Evolutionary conservation across 2,797 vertebrate genomes (phyloP).

Genomic region (Chromobotia macracanthus): DNA sequence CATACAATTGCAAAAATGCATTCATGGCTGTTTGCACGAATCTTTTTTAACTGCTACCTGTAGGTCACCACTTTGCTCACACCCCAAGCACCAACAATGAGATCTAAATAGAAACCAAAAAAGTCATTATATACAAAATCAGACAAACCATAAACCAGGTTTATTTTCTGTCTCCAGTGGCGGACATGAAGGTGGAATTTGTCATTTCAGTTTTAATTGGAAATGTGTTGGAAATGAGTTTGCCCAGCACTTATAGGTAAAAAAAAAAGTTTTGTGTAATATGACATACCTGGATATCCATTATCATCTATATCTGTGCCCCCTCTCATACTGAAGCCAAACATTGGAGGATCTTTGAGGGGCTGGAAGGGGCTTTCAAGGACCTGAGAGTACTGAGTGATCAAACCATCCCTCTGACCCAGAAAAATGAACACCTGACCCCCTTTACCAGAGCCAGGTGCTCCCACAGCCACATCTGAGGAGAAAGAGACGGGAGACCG

Average conservation of each 20-base stretch:
- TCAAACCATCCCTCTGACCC: slow-evolving; percentile 79
- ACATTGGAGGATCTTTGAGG: slow-evolving; percentile 68
- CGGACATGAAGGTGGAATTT: no score
- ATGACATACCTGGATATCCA: slow-evolving; percentile 79
- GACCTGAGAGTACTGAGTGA: slow-evolving; percentile 73
- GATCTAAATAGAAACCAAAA: slow-evolving; percentile 70
- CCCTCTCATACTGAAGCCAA: slow-evolving; percentile 84
- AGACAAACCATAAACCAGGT: slow-evolving; percentile 18
- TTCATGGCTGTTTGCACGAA: not conserved
- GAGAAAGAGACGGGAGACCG: not conserved
- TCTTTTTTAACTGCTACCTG: slow-evolving; percentile 67
- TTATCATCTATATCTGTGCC: slow-evolving; percentile 81
- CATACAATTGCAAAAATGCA: not conserved
- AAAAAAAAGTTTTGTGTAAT: no score
- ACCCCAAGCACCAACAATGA: slow-evolving; percentile 84
- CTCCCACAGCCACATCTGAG: slow-evolving; percentile 85
- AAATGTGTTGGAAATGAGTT: no score
- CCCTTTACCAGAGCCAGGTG: slow-evolving; percentile 77
- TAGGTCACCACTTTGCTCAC: slow-evolving; percentile 76
- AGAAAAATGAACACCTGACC: slow-evolving; percentile 82
- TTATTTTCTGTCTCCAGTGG: no score
- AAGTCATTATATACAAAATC: not conserved
- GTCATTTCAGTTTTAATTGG: no score
- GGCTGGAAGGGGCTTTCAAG: slow-evolving; percentile 77
- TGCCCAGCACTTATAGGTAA: no score